Percentiles rank a stretch among this genome's conserved stretches.
phyloP scores from a whole-genome alignment of 2,113 vertebrate genomes.

The Forbesichthys agassizii region DNA sequence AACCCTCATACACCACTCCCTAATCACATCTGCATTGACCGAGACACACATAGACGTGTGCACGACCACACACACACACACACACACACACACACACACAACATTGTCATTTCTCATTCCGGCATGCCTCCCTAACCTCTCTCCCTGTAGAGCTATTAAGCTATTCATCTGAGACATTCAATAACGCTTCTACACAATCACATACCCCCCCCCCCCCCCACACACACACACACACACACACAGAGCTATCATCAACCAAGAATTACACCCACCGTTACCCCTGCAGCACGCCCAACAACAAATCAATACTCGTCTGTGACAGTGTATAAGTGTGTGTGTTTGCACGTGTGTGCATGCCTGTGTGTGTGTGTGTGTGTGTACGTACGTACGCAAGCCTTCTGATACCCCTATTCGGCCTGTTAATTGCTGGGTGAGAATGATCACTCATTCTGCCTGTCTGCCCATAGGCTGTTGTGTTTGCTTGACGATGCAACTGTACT shows the following conservation, averaged over 20 bases:
- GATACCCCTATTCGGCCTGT: conserved; percentile 55
- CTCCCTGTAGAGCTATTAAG: conserved; percentile 64
- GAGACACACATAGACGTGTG: conserved; percentile 4
- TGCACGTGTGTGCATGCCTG: conserved; percentile 1
- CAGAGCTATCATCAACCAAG: conserved; percentile 66
- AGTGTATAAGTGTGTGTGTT: conserved; percentile 10
- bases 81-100: conserved; percentile 14
- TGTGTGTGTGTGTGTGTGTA: conserved; percentile 19
- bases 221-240: conserved; percentile 11
- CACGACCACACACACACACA: background rate
- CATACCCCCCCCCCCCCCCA: conserved; percentile 19
- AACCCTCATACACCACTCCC: conserved; percentile 21
- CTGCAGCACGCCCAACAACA: conserved; percentile 53
- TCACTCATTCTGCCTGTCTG: conserved; percentile 52
- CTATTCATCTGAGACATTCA: conserved; percentile 71
- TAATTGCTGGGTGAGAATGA: conserved; percentile 68
- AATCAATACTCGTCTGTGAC: conserved; percentile 61
- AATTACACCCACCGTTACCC: conserved; percentile 73
- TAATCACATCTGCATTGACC: conserved; percentile 48
- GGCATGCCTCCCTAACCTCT: conserved; percentile 56
- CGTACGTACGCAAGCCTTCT: conserved; percentile 27
- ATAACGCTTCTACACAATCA: conserved; percentile 49
- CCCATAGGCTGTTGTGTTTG: conserved; percentile 61
- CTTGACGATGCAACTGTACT: conserved; percentile 34
- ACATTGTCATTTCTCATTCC: conserved; percentile 56